Base-by-base conservation (phyloP, 2,888 invertebrate species). In the Metellina segmentata region DNA sequence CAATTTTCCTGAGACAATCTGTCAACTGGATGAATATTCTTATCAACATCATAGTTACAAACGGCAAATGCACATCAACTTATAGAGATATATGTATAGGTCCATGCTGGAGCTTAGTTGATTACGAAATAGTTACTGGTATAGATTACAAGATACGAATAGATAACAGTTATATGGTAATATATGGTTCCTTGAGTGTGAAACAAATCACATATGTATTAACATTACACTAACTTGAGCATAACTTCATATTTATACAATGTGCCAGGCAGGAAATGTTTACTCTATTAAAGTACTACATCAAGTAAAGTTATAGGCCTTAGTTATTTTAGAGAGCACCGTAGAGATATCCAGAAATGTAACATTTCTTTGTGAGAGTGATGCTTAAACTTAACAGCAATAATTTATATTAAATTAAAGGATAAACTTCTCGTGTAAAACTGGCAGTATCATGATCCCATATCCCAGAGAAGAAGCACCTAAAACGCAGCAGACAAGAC, bases 201-300 rank as follows among this genome's bases (percentile, higher is more conserved):
- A 77, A 85, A 92, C 89, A 89, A 81, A 72, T 75, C 89, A 92
- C 89, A 77, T 72, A 88, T 81, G 85, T 87, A 83, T 82, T 81
- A 81, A 82, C 81, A 92, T 89, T 92, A 92, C 86, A 92, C 86
- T 86, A 89, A 85, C 85, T 92, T 92, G 92, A 92, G 92, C 92
- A 92, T 92, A 92, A 88, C 78, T 92, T 92, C 89, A 89, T 92
- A 77, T 82, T 75, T 85, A 89, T 89, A 82, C 81, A 82, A 91
- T 89, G 86, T 86, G 92, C 89, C 91, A 92, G 89, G 89, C 89
- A 86, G 86, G 92, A 89, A 86, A 81, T 72, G 74, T 88, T 72
- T 48, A 85, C 81, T 81, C 83, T 86, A 87, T 71, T 91, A 89
- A 69, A 74, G 49, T 71, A 82, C 75, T 89, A 92, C 86, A 89